Percentiles rank a stretch among this genome's conserved stretches.
Evolutionary conservation across 1,140 invertebrate species (phyloP).

Genomic region (Leptinotarsa undecemlineata): DNA sequence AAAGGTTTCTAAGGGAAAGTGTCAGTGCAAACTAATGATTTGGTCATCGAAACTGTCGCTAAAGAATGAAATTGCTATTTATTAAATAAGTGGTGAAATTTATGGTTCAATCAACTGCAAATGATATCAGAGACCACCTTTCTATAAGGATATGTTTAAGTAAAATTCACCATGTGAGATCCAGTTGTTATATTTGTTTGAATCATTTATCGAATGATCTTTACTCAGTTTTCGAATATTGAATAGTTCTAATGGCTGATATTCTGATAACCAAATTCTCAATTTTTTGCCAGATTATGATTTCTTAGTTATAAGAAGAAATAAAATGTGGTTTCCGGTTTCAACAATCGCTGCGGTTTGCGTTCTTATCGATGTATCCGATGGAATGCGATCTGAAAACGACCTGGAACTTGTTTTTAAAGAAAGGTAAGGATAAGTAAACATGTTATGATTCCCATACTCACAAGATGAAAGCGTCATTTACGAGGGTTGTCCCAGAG

Average conservation of each 20-base stretch:
- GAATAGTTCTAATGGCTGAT: not conserved
- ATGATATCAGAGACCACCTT: not conserved
- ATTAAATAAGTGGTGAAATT: no score
- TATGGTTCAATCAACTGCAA: no score
- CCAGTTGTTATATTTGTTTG: no score
- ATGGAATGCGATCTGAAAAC: conserved; percentile 47
- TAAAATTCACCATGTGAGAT: not conserved
- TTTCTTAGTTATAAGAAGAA: not conserved
- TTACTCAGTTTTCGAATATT: not conserved
- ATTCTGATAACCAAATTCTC: not conserved
- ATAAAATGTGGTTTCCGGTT: conserved; percentile 43
- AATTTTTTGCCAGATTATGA: conserved; percentile 4
- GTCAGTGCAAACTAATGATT: no score
- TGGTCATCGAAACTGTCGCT: no score
- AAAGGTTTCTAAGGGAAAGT: no score
- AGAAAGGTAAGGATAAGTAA: conserved; percentile 48
- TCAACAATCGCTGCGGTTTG: conserved; percentile 46
- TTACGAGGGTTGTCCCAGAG: no score
- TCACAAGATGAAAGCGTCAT: no score
- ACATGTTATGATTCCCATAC: no score
- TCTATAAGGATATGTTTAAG: not conserved
- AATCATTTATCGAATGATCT: not conserved
- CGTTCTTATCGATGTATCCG: conserved; percentile 40
- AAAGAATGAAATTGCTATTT: no score
- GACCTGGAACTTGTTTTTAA: conserved; percentile 56